phyloP scores from a whole-genome alignment of 2,113 vertebrate species.

The Callospermophilus lateralis region DNA sequence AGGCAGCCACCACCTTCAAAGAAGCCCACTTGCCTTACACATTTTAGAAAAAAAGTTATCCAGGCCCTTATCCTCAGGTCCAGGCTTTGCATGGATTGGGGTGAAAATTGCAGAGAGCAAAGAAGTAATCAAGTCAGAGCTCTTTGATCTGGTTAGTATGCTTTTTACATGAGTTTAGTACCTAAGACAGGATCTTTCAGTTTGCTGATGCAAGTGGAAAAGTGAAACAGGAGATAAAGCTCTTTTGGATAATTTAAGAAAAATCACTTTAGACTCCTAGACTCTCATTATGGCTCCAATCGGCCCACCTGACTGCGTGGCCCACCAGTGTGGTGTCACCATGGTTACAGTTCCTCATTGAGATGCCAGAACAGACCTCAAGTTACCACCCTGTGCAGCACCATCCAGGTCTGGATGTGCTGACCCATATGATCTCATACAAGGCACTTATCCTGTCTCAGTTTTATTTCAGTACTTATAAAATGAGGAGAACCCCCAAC shows the following conservation, averaged over 20 bases:
- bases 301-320: not conserved
- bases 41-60: not conserved
- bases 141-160: not conserved
- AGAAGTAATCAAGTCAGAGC: not conserved
- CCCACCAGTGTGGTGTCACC: not conserved
- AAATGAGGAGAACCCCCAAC: not conserved
- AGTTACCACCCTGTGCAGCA: accelerated
- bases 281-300: not conserved
- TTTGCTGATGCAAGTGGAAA: not conserved
- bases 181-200: not conserved
- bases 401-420: not conserved
- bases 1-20: not conserved
- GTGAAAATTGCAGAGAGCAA: not conserved
- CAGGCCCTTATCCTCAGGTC: not conserved
- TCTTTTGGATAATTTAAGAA: constrained; percentile 27
- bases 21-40: not conserved
- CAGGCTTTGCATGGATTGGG: not conserved
- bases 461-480: not conserved
- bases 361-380: not conserved
- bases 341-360: not conserved
- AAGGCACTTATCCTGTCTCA: not conserved
- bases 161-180: not conserved
- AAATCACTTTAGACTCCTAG: not conserved
- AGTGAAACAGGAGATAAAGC: not conserved
- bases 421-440: not conserved